Conservation (phyloP, 2,797 vertebrate species). For the Limosa lapponica region DNA sequence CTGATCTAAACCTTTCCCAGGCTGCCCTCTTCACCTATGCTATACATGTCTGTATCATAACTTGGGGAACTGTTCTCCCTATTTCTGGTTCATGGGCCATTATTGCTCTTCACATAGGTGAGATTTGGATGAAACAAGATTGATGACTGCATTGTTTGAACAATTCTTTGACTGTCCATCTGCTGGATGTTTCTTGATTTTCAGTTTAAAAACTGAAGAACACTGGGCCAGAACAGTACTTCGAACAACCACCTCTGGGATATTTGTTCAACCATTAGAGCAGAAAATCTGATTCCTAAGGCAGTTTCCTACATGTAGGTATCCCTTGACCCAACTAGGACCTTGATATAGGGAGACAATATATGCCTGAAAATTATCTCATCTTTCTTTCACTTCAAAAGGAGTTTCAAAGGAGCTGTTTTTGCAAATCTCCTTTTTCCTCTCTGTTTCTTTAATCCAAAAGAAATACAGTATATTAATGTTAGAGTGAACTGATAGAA, state of each 20-base stretch:
- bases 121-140: not conserved
- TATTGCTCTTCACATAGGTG: not conserved
- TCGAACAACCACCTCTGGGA: not conserved
- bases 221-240: not conserved
- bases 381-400: not conserved
- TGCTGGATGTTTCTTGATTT: not conserved
- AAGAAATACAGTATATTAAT: not conserved
- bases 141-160: not conserved
- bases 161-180: not conserved
- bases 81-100: not conserved
- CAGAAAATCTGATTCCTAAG: not conserved
- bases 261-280: not conserved
- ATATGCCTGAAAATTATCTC: not conserved
- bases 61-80: fast-evolving
- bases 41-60: not conserved
- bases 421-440: not conserved
- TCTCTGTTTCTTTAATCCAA: not conserved
- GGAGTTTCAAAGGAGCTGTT: not conserved
- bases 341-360: not conserved
- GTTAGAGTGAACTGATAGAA: not conserved
- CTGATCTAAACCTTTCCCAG: not conserved
- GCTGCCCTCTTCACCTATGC: not conserved
- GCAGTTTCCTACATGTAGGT: not conserved
- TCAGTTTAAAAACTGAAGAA: not conserved
- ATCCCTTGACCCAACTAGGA: not conserved